Conservation (phyloP, 2,113 vertebrate species). For the Cochlearius cochlearius region DNA sequence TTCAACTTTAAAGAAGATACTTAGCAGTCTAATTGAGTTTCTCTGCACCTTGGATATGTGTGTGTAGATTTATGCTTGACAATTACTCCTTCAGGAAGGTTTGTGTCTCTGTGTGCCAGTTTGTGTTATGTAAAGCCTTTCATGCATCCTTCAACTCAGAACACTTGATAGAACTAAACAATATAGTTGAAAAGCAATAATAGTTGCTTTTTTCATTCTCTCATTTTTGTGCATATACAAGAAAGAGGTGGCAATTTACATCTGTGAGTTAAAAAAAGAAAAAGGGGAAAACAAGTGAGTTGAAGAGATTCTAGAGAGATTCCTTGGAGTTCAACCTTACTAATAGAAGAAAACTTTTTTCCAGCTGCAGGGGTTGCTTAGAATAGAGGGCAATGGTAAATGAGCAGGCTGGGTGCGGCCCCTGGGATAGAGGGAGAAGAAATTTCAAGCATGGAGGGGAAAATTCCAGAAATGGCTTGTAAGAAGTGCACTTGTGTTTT, state of each 20-base stretch:
- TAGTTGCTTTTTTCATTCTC: background rate
- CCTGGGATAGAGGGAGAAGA: background rate
- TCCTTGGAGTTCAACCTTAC: background rate
- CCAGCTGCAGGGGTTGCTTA: background rate
- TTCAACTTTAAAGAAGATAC: background rate
- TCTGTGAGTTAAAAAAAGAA: background rate
- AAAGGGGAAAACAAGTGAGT: background rate
- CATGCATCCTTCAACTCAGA: background rate
- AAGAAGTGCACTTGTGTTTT: background rate
- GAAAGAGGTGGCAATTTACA: background rate
- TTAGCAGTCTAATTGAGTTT: background rate
- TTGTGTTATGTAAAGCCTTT: background rate
- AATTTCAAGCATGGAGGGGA: background rate
- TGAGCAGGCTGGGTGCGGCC: background rate
- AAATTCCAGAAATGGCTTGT: background rate
- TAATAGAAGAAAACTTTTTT: background rate
- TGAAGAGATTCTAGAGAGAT: background rate
- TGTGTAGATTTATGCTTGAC: background rate
- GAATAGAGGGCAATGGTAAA: background rate
- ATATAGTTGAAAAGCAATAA: background rate
- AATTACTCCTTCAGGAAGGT: background rate
- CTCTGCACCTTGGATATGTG: background rate
- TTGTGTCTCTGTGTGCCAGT: background rate
- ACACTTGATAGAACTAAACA: background rate
- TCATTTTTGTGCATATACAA: background rate